Base-by-base conservation (phyloP, 2,113 vertebrate species). In the Stegostoma tigrinum region DNA sequence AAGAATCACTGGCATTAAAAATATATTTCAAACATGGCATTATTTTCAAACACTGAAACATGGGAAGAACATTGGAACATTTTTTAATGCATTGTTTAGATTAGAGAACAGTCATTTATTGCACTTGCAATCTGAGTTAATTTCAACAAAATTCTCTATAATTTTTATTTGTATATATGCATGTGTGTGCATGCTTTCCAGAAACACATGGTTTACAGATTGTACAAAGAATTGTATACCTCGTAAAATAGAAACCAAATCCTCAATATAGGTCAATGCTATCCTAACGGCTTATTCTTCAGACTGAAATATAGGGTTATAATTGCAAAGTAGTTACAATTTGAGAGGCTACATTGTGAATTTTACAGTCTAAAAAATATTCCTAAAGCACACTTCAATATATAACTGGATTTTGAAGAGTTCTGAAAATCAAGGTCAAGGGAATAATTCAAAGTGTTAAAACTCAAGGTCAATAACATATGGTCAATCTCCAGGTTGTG, bases 351-450 rank as follows among this genome's bases (percentile, higher is more conserved):
- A 14, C 30, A 34, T 72, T 48, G 24, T 75, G 68, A 72, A 23
- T 72, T 52, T 72, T 45, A 34, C 24, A 52, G 45, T 7, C 52
- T 27, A 48, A 95, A 24, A 72, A 52, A 72, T 75, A 42, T 95
- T 95, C 27, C 52, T 8, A 45, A 45, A 95, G 24, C 42, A 72
- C 30, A 34, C 45, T 72, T 34, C 6, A 75, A 68, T 24, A 70
- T 72, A 42, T 75, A 75, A 95, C 68, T 95, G 68, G 68, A 95
- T 45, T 66, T 75, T 5, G 68, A 95, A 24, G 67, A 67, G 42
- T 72, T 72, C 68, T 52, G 42, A 24, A 95, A 94, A 95, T 52
- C 42, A 95, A 95, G 68, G 94, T 75, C 27, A 72, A 95, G 45
- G 68, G 45, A 90, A 34, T 55, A 90, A 27, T 90, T 72, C 42